phyloP scores from a whole-genome alignment of 2,797 vertebrate genomes.

The Loriculus beryllinus region DNA sequence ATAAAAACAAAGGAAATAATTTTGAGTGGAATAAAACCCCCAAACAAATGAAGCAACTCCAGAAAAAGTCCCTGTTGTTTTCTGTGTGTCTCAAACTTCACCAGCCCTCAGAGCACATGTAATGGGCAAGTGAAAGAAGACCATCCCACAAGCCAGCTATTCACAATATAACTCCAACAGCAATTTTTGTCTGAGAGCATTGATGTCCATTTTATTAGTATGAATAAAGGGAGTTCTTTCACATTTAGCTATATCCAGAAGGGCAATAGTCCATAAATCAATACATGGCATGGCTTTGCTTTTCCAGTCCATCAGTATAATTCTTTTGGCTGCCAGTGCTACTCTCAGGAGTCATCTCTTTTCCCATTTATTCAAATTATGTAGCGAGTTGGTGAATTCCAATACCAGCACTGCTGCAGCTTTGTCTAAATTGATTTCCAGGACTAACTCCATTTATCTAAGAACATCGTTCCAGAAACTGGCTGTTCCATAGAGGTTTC shows the following conservation, averaged over 20 bases:
- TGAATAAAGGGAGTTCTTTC: slow-evolving; percentile 71
- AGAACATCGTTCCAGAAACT: slow-evolving; percentile 58
- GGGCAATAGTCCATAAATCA: slow-evolving; percentile 74
- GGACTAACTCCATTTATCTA: slow-evolving; percentile 69
- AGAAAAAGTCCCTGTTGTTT: neutral
- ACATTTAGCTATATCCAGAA: slow-evolving; percentile 72
- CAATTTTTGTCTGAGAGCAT: slow-evolving; percentile 59
- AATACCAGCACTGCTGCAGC: slow-evolving; percentile 58
- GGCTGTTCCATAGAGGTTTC: slow-evolving; percentile 8
- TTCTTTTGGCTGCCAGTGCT: slow-evolving; percentile 70
- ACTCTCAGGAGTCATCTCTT: slow-evolving; percentile 67
- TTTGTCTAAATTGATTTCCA: slow-evolving; percentile 74
- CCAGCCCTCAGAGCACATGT: neutral
- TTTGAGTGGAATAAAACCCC: neutral
- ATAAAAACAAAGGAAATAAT: neutral
- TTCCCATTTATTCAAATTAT: slow-evolving; percentile 74
- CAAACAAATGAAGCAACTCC: neutral
- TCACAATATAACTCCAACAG: slow-evolving; percentile 17
- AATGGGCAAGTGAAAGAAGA: slow-evolving; percentile 9
- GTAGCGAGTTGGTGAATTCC: slow-evolving; percentile 66
- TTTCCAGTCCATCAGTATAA: slow-evolving; percentile 73
- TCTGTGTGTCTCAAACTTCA: neutral
- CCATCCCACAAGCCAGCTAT: slow-evolving; percentile 13
- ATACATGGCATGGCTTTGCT: slow-evolving; percentile 69
- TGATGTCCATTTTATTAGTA: slow-evolving; percentile 72